Base-by-base conservation (phyloP, 2,113 vertebrate genomes). In the Nyctereutes procyonoides region DNA sequence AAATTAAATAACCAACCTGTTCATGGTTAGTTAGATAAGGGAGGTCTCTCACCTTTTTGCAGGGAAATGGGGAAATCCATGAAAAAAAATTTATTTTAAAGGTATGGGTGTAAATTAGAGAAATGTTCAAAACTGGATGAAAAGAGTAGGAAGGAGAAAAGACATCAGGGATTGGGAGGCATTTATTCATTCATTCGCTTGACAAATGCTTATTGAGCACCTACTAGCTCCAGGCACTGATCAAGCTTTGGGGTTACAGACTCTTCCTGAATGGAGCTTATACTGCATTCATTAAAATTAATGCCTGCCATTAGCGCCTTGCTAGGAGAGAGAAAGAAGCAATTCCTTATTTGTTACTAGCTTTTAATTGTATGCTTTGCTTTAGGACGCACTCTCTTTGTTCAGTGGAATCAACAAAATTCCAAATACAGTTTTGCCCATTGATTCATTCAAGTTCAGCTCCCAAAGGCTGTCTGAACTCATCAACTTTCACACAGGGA, bases 361-460 rank as follows among this genome's bases (percentile, higher is more conserved):
- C 26, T 88, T 10, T 63, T 85, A 30, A 81, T 8, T 51, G 15
- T 51, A 15, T 38, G 22, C 53, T 79, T 83, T 93, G 43, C 35
- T 77, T 85, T 22, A 76, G n/a, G 83, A 62, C 28, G 1, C 2
- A 53, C 0, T 20, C 43, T 56, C 55, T 88, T 11, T 51, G 9
- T 28, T 53, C 38, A 83, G 4, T 24, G 19, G 43, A 95, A 81
- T 55, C 24, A 58, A 62, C 84, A 90, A 93, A n/a, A 79, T 87
- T 88, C 35, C 48, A 69, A 77, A n/a, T 48, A 19, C 30, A 77
- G 30, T 88, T 95, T 87, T 83, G 10, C 13, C 73, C 65, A 32
- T 8, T 65, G 62, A 83, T 51, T 94, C 32, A 86, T 73, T 92
- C 43, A 88, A 67, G 80, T 83, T 80, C 81, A 95, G 24, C 48